A percentile compares a stretch with the other conserved stretches of the same genome.
These are phyloP conservation scores for Elysia crispata DNA, from an alignment of 2,888 invertebrate species.

Conservation along the genomic window DNA sequence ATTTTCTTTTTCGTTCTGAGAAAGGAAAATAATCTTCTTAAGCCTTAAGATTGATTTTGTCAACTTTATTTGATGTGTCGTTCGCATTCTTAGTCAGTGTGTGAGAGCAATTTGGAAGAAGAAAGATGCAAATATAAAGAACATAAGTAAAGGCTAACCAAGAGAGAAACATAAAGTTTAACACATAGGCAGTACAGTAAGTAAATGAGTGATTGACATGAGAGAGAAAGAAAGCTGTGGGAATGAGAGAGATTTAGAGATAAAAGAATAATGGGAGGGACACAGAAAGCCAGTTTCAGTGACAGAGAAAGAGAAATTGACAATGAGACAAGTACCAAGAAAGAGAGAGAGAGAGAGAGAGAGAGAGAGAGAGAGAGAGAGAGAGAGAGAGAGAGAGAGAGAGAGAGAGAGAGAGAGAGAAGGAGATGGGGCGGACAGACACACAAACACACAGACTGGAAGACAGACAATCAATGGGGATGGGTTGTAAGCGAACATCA, in stretches of 20 bases:
- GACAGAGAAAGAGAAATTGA: background rate
- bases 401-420: background rate
- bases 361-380: constrained; percentile 12
- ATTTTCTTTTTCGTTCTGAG: too few relatives aligned
- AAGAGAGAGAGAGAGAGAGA: background rate
- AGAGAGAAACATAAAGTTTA: background rate
- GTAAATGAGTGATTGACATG: background rate
- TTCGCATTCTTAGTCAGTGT: too few relatives aligned
- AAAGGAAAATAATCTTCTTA: too few relatives aligned
- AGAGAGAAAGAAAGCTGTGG: background rate
- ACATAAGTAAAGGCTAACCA: background rate
- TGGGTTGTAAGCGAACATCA: too few relatives aligned
- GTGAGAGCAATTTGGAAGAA: too few relatives aligned
- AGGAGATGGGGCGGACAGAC: constrained; percentile 20
- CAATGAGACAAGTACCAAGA: background rate
- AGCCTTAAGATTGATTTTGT: too few relatives aligned
- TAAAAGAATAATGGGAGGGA: background rate
- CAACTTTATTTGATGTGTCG: too few relatives aligned
- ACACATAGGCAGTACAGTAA: too few relatives aligned
- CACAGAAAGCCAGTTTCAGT: background rate
- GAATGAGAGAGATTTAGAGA: background rate
- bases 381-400: background rate
- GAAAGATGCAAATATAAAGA: background rate
- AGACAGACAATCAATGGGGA: too few relatives aligned
- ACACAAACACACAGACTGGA: constrained; percentile 38